phyloP scores from a whole-genome alignment of 1,140 invertebrate species.

The Ericerus pela region DNA sequence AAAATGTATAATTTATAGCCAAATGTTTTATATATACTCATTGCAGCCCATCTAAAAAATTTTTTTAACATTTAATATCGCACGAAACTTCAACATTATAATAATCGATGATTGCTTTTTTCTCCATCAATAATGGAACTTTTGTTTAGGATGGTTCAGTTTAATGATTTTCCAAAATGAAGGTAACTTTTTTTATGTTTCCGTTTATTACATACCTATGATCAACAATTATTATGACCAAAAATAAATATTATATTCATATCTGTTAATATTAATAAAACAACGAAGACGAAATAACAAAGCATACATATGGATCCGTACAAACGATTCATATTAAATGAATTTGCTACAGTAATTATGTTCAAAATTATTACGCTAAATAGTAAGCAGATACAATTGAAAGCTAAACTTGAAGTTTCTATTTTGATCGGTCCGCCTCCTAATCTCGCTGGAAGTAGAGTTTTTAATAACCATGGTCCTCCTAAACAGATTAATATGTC shows the following conservation, averaged over 20 bases:
- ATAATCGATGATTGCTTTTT: too few species aligned
- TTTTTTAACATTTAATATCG: too few species aligned
- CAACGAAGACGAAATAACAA: conserved; percentile 23
- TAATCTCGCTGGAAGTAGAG: conserved; percentile 35
- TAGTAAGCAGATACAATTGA: conserved; percentile 24
- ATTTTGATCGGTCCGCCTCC: conserved; percentile 23
- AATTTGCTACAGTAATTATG: conserved; percentile 20
- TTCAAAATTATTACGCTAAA: conserved; percentile 22
- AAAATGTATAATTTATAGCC: too few species aligned
- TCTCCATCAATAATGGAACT: too few species aligned
- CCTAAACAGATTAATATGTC: conserved; percentile 74
- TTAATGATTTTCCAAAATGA: too few species aligned
- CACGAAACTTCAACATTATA: too few species aligned
- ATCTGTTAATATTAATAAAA: conserved; percentile 22
- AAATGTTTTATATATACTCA: too few species aligned
- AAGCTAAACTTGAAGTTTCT: conserved; percentile 21
- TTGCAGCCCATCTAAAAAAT: too few species aligned
- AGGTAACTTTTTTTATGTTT: too few species aligned
- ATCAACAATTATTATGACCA: too few species aligned
- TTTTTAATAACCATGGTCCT: conserved; percentile 66
- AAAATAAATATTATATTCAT: conserved; percentile 18
- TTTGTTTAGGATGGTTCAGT: too few species aligned
- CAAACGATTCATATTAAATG: conserved; percentile 21
- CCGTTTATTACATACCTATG: too few species aligned
- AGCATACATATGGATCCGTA: conserved; percentile 23